A percentile compares a stretch with the other conserved stretches of the same genome.
phyloP scores from a whole-genome alignment of 2,797 vertebrate species.

The Emys orbicularis region DNA sequence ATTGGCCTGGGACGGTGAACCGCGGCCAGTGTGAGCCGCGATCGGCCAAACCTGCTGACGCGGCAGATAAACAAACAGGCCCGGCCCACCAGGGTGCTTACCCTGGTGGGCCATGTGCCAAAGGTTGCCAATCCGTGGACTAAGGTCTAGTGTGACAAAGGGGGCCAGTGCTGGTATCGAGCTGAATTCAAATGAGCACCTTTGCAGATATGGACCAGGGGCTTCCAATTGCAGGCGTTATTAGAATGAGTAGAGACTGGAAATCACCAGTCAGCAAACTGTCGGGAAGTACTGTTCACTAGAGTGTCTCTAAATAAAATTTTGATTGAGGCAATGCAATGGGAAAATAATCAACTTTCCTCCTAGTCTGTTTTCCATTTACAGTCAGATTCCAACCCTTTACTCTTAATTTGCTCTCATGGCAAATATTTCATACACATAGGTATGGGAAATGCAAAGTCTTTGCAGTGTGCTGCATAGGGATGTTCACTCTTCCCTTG shows the following conservation, averaged over 20 bases:
- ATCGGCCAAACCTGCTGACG: too few relatives aligned
- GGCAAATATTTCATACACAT: background rate
- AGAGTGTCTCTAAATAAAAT: slow-evolving; percentile 42
- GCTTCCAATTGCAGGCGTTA: slow-evolving; percentile 19
- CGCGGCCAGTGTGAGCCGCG: too few relatives aligned
- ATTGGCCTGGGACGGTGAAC: too few relatives aligned
- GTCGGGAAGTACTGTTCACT: background rate
- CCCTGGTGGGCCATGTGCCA: too few relatives aligned
- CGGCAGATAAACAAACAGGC: too few relatives aligned
- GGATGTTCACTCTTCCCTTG: background rate
- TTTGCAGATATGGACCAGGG: slow-evolving; percentile 20
- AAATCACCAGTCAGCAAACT: slow-evolving; percentile 54
- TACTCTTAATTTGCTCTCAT: slow-evolving; percentile 1
- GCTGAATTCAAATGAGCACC: slow-evolving; percentile 25
- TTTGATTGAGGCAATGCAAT: slow-evolving; percentile 21
- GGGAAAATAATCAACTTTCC: slow-evolving; percentile 56
- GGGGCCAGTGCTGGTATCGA: background rate
- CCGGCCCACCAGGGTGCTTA: too few relatives aligned
- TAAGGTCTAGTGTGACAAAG: background rate
- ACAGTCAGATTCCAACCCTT: slow-evolving; percentile 31
- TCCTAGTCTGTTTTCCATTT: slow-evolving; percentile 49
- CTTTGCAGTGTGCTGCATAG: background rate
- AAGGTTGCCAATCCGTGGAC: background rate
- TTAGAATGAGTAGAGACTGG: slow-evolving; percentile 53
- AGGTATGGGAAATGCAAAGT: background rate